Evolutionary conservation across 2,113 vertebrate species (phyloP).

Genomic region (Oriolus oriolus): DNA sequence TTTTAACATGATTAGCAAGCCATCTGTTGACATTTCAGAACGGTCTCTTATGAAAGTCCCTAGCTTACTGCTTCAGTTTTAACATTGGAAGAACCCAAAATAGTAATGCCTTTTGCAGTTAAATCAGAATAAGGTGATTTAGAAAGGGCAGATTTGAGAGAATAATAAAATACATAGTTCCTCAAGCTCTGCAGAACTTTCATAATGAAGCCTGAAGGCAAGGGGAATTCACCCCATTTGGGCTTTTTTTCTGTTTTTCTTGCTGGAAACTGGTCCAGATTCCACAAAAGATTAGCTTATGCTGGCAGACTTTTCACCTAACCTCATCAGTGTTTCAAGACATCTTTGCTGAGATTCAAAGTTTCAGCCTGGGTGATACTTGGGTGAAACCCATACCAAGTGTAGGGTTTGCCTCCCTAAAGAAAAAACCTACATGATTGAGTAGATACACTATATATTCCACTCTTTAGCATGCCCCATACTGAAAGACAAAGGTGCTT

Average conservation of each 20-base stretch:
- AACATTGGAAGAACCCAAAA: constrained; percentile 78
- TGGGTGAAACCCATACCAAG: not conserved
- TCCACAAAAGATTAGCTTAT: constrained; percentile 50
- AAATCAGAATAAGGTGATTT: constrained; percentile 77
- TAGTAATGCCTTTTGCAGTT: constrained; percentile 81
- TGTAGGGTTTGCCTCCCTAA: not conserved
- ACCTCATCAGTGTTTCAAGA: constrained; percentile 3
- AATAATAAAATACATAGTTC: constrained; percentile 61
- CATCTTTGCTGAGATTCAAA: not conserved
- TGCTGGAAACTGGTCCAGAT: constrained; percentile 16
- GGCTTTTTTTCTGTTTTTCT: not conserved
- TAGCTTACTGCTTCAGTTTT: constrained; percentile 77
- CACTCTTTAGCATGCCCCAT: not conserved
- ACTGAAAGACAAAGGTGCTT: not conserved
- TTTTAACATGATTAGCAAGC: constrained; percentile 83
- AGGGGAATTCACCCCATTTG: constrained; percentile 19
- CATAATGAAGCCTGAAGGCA: constrained; percentile 35
- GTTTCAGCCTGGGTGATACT: not conserved
- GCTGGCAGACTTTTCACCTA: constrained; percentile 19
- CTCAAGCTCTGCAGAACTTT: constrained; percentile 38
- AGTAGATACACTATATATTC: not conserved
- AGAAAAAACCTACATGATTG: not conserved
- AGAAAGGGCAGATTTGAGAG: constrained; percentile 70
- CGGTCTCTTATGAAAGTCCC: constrained; percentile 79
- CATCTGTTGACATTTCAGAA: constrained; percentile 83